Base-by-base conservation (phyloP, 2,797 vertebrate species). In the Taeniopygia guttata region DNA sequence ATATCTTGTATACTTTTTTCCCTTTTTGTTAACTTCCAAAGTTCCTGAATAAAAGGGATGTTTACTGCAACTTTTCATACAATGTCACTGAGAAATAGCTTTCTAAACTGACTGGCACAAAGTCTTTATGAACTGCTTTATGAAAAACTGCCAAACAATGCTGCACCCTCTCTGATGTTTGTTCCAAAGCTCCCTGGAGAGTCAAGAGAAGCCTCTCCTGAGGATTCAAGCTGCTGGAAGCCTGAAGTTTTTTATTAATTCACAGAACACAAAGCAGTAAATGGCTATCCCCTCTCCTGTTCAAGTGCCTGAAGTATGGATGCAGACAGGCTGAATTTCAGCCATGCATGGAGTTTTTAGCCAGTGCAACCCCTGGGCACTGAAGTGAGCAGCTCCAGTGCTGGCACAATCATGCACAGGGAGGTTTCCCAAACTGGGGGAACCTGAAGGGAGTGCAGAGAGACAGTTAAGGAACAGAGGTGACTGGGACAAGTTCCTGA, bases 281-380 rank as follows among this genome's bases (percentile, higher is more conserved):
- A 74, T 15, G 10, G 16, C 11, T 27, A 66, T 63, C 5, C 10
- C 30, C 27, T 66, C 0, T 0, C n/a, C 36, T 67, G 40, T 52
- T 83, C 8, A 56, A 63, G 32, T 27, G 17, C 16, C 43, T 79
- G 51, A 63, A 45, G 16, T 20, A 59, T 1, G 83, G 63, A 48
- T 32, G 17, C 40, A 87, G 43, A 22, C 34, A 45, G 16, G 26
- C 16, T 43, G 43, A n/a, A 55, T 76, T 69, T 84, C 48, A 72
- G 27, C n/a, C 22, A n/a, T 4, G 13, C 10, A 3, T 6, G 32
- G 2, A 30, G 23, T 2, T 59, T 70, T 74, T n/a, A 64, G 81
- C 11, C 48, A 52, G 7, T 4, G 7, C 38, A 70, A 51, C 5
- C 19, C 38, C 21, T 42, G n/a, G 15, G 75, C 9, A 13, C 7